Evolutionary conservation across 2,888 invertebrate genomes (phyloP).

Genomic region (Nemurella pictetii): DNA sequence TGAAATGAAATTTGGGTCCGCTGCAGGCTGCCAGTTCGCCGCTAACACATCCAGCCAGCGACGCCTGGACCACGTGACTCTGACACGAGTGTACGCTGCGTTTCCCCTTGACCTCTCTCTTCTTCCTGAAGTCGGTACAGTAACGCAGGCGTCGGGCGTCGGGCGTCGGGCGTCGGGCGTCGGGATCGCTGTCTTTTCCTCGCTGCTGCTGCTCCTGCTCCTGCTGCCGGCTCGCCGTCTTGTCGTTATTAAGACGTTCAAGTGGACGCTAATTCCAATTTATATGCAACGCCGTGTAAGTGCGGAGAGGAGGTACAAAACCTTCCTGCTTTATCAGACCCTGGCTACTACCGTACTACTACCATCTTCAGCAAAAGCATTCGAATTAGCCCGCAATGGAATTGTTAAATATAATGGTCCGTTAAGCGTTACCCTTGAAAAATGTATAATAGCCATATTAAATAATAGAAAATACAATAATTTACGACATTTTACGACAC

Average conservation of each 20-base stretch:
- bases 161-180: no score
- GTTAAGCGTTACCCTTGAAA: no score
- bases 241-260: slow-evolving; percentile 36
- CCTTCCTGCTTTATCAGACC: not conserved
- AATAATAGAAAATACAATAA: no score
- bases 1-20: no score
- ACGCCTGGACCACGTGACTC: not conserved
- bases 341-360: not conserved
- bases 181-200: not conserved
- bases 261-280: slow-evolving; percentile 39
- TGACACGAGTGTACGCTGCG: not conserved
- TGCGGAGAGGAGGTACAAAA: slow-evolving; percentile 30
- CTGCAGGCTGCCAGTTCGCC: not conserved
- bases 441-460: no score
- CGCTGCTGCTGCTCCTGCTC: no score
- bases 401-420: no score
- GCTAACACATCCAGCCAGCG: not conserved
- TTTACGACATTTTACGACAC: no score
- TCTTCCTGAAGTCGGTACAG: not conserved
- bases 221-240: no score
- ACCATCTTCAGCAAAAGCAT: slow-evolving; percentile 3
- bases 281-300: slow-evolving; percentile 37
- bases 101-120: not conserved
- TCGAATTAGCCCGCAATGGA: not conserved
- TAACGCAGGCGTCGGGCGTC: no score